Evolutionary conservation across 2,888 invertebrate genomes (phyloP), one percentile per base, ranked within the genome.

Genomic region (Smittia aterrima): DNA sequence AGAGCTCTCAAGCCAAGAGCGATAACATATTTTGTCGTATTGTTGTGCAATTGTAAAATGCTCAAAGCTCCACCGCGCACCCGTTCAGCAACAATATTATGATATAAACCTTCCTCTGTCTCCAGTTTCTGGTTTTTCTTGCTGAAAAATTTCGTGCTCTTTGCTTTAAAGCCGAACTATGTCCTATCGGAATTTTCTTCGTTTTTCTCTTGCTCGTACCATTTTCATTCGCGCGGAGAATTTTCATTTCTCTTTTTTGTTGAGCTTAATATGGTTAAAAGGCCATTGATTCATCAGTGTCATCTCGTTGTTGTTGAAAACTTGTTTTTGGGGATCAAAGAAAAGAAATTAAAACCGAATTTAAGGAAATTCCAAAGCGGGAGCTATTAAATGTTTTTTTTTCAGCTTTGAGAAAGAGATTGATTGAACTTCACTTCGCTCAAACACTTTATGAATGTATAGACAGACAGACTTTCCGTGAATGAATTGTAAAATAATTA

Each of bases 131-230:
- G 72, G 72, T 72, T 72, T 58, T 70, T 54, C 22, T 70, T 54
- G 27, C 47, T 11, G 66, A n/a, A 40, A 58, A 72, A 38, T 13
- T 47, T 6, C n/a, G 47, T 47, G 47, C 47, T 62, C 62, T 62
- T 72, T 62, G 20, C 24, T 62, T 38, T 58, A 7, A 40, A 70
- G 66, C 76, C 76, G 76, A 76, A 76, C 71, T 76, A 76, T 76
- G 76, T 76, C 76, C 76, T 76, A 75, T 75, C 72, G 76, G 76
- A 76, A 76, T 75, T 74, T 74, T 64, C 66, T 66, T 32, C 22
- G n/a, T n/a, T 53, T 32, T 54, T 25, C 54, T 24, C 18, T 47
- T 7, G 16, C 25, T 70, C 25, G 41, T 16, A 16, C 70, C 47
- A 70, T 70, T 70, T 70, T 53, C 16, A 27, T 53, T 70, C 20